A percentile compares a stretch with the other conserved stretches of the same genome.
Conservation (phyloP, 2,113 vertebrate genomes). For the Ophthalmolycus amberensis region DNA sequence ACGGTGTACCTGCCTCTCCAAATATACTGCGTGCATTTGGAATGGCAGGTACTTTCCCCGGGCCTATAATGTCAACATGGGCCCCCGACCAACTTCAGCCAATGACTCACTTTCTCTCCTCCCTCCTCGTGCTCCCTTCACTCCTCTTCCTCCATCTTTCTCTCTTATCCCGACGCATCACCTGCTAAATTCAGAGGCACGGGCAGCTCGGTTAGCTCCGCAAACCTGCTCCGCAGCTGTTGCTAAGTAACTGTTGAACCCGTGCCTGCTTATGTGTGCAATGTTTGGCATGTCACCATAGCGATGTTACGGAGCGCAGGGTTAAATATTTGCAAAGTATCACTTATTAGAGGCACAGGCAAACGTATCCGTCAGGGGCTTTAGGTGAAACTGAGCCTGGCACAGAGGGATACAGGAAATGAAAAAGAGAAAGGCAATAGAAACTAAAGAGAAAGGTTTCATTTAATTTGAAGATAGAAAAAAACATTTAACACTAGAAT, state of each 20-base stretch:
- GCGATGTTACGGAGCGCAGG: slow-evolving; percentile 47
- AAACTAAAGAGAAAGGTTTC: not conserved
- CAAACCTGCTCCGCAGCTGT: slow-evolving; percentile 50
- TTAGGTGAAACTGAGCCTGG: slow-evolving; percentile 4
- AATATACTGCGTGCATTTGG: slow-evolving; percentile 24
- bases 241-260: slow-evolving; percentile 61
- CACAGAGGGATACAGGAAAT: slow-evolving; percentile 3
- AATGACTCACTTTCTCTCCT: slow-evolving; percentile 61
- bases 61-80: slow-evolving; percentile 55
- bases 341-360: slow-evolving; percentile 54
- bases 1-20: slow-evolving; percentile 2
- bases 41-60: slow-evolving; percentile 75
- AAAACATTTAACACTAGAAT: not conserved
- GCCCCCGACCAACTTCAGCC: slow-evolving; percentile 44
- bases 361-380: slow-evolving; percentile 24
- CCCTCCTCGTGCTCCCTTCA: not conserved
- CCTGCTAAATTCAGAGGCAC: slow-evolving; percentile 25
- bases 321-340: slow-evolving; percentile 77
- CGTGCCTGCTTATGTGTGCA: slow-evolving; percentile 41
- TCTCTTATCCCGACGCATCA: slow-evolving; percentile 41
- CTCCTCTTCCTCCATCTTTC: slow-evolving; percentile 5
- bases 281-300: slow-evolving; percentile 75
- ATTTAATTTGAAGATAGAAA: not conserved
- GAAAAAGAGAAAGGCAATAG: slow-evolving; percentile 4
- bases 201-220: slow-evolving; percentile 38